Evolutionary conservation across 2,113 vertebrate genomes (phyloP).

Genomic region (Falcunculus frontatus): DNA sequence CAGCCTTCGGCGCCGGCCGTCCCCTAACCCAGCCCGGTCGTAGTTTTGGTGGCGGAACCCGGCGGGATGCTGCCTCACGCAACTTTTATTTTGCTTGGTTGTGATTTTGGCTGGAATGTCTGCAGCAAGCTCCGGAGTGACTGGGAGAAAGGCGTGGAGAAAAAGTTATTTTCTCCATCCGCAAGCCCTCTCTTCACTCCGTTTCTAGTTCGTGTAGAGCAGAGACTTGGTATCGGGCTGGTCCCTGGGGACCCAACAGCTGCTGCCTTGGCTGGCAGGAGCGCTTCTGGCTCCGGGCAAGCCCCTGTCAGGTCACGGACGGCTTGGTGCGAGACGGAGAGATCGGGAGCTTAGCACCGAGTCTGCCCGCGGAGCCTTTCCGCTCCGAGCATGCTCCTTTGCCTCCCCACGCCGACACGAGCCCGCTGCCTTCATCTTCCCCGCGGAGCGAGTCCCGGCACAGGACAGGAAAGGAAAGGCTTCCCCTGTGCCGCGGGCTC

Average conservation of each 20-base stretch:
- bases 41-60: background rate
- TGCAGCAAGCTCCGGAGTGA: background rate
- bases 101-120: background rate
- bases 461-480: background rate
- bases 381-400: background rate
- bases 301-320: accelerated
- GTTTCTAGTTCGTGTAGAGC: background rate
- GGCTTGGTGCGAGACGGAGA: background rate
- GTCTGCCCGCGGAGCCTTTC: background rate
- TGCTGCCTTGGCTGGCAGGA: background rate
- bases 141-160: too few species aligned
- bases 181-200: accelerated
- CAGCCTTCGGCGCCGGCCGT: background rate
- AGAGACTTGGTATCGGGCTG: background rate
- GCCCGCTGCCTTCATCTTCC: background rate
- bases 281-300: background rate
- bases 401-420: background rate
- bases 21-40: too few species aligned
- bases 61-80: background rate
- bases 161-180: background rate
- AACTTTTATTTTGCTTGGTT: background rate
- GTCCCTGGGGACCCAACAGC: background rate
- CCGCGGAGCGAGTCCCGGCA: accelerated
- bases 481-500: accelerated
- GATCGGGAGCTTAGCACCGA: background rate